Evolutionary conservation across 2,888 invertebrate genomes (phyloP).

Genomic region (Itoplectis maculator): DNA sequence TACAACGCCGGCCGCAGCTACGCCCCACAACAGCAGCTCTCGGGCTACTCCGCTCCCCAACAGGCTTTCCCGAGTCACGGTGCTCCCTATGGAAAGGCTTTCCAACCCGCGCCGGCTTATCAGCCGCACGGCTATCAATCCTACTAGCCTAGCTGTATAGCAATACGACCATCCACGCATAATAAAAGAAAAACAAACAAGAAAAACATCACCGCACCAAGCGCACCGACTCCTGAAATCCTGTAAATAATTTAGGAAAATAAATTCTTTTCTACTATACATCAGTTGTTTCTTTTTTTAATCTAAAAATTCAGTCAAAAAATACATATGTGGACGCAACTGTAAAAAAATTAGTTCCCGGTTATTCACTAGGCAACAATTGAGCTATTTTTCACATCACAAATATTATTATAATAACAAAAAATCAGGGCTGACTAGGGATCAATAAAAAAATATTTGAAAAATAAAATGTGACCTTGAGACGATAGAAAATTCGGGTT

Average conservation of each 20-base stretch:
- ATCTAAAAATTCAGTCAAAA: not conserved
- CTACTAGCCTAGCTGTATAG: constrained; percentile 70
- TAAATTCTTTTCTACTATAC: constrained; percentile 81
- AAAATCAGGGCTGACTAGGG: too few relatives aligned
- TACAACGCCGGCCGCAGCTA: constrained; percentile 68
- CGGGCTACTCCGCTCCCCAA: constrained; percentile 57
- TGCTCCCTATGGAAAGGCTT: constrained; percentile 67
- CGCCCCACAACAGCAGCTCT: constrained; percentile 58
- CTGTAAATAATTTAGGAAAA: constrained; percentile 84
- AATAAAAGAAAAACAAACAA: constrained; percentile 19
- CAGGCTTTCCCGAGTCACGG: constrained; percentile 60
- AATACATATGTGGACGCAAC: too few relatives aligned
- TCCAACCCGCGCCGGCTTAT: constrained; percentile 73
- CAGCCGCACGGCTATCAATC: constrained; percentile 79
- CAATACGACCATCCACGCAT: constrained; percentile 38
- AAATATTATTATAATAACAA: too few relatives aligned
- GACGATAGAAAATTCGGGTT: too few relatives aligned
- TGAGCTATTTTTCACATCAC: too few relatives aligned
- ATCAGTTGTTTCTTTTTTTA: constrained; percentile 4
- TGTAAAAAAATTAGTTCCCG: not conserved
- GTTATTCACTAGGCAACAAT: too few relatives aligned
- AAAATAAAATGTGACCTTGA: too few relatives aligned
- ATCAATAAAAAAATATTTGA: too few relatives aligned
- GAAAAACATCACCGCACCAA: constrained; percentile 52
- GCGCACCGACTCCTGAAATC: constrained; percentile 66